phyloP scores from a whole-genome alignment of 2,888 invertebrate genomes.

The Linyphia triangularis region DNA sequence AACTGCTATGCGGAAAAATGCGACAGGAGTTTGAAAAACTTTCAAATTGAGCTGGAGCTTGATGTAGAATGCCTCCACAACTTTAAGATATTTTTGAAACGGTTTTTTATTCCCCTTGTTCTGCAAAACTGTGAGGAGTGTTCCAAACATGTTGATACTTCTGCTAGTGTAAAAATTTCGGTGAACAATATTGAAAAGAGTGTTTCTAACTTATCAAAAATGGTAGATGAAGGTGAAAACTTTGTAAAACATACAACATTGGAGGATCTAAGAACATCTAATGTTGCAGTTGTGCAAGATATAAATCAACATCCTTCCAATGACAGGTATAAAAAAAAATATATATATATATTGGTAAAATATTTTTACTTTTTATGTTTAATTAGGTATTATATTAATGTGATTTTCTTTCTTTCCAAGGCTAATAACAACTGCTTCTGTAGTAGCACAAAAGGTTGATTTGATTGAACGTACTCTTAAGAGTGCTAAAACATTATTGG shows the following conservation, averaged over 20 bases:
- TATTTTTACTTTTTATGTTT: not conserved
- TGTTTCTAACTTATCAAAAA: not conserved
- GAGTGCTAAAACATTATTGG: not conserved
- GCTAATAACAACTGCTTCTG: conserved; percentile 12
- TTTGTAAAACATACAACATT: not conserved
- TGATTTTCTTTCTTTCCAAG: not conserved
- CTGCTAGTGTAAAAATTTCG: not conserved
- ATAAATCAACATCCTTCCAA: not conserved
- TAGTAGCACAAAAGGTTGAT: conserved; percentile 49
- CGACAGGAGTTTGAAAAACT: conserved; percentile 21
- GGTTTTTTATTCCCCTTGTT: conserved; percentile 51
- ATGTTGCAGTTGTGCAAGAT: not conserved
- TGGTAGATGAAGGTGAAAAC: not conserved
- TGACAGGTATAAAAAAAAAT: conserved; percentile 35
- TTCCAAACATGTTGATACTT: not conserved
- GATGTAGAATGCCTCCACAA: conserved; percentile 67
- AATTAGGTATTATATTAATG: not conserved
- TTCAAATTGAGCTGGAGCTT: conserved; percentile 40
- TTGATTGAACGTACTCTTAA: conserved; percentile 37
- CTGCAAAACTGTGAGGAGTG: conserved; percentile 17
- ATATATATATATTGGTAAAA: not conserved
- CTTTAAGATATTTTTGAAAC: conserved; percentile 57
- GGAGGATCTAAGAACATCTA: not conserved
- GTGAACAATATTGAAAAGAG: not conserved
- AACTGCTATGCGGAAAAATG: conserved; percentile 4